Conservation (phyloP, 2,797 vertebrate species). For the Hippocampus kuda region DNA sequence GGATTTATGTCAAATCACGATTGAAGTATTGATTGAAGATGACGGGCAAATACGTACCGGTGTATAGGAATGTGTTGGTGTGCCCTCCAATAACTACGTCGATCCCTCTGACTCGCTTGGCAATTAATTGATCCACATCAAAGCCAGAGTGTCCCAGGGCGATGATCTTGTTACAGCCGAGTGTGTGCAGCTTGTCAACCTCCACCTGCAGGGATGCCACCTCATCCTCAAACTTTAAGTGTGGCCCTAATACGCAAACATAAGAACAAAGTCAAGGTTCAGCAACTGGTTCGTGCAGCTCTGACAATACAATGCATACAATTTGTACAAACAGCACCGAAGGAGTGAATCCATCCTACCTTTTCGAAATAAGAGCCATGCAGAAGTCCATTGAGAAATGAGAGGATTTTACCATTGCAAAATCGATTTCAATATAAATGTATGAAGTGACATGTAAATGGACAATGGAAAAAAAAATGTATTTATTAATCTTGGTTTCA, state of each 20-base stretch:
- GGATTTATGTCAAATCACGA: background rate
- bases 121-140: conserved; percentile 74
- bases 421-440: background rate
- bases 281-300: background rate
- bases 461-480: background rate
- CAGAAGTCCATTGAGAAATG: background rate
- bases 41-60: conserved; percentile 60
- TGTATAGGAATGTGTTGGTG: conserved; percentile 87
- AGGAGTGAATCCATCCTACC: background rate
- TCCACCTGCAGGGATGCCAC: conserved; percentile 70
- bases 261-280: background rate
- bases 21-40: background rate
- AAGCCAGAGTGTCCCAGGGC: conserved; percentile 91
- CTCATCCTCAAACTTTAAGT: conserved; percentile 80
- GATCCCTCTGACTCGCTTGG: conserved; percentile 75
- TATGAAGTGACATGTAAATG: background rate
- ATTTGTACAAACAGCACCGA: background rate
- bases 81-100: conserved; percentile 87
- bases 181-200: conserved; percentile 68
- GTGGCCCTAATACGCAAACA: conserved; percentile 53
- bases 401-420: background rate
- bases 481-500: background rate
- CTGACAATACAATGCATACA: background rate
- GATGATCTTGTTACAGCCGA: conserved; percentile 83
- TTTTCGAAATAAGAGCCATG: background rate